Evolutionary conservation across 1,140 invertebrate genomes (phyloP).

Genomic region (Dendrolimus punctatus): DNA sequence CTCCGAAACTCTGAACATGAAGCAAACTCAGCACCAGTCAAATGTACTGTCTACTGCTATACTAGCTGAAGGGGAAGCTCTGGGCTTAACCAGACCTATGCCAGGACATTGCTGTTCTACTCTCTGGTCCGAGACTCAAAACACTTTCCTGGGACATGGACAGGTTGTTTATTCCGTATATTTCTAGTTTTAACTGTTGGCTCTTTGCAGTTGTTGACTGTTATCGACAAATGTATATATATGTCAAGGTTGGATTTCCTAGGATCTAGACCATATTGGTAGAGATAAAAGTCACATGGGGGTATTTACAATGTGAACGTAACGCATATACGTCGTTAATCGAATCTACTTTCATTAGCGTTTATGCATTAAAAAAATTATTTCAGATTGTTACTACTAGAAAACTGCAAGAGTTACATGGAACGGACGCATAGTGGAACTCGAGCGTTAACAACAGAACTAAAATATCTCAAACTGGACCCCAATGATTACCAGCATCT

Average conservation of each 20-base stretch:
- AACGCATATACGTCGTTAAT: background rate
- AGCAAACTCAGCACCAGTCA: conserved; percentile 26
- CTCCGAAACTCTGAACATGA: conserved; percentile 27
- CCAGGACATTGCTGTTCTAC: conserved; percentile 73
- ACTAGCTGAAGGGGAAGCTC: conserved; percentile 52
- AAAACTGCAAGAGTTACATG: conserved; percentile 60
- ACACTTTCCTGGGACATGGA: conserved; percentile 73
- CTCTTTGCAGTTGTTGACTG: no score
- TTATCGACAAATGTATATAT: no score
- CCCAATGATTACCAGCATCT: conserved; percentile 46
- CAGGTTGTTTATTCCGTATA: conserved; percentile 46
- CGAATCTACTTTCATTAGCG: background rate
- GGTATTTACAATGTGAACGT: no score
- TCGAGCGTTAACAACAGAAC: conserved; percentile 53
- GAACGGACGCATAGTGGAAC: conserved; percentile 58
- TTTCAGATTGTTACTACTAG: conserved; percentile 52
- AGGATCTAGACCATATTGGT: no score
- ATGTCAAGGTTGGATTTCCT: no score
- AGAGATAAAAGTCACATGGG: no score
- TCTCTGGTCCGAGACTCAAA: conserved; percentile 72
- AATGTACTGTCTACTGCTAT: conserved; percentile 59
- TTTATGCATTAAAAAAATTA: background rate
- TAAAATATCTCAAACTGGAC: conserved; percentile 63
- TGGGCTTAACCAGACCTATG: conserved; percentile 64
- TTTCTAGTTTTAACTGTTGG: conserved; percentile 1